These are phyloP conservation scores for Ceratitis capitata DNA, from an alignment of 1,140 invertebrate species.

Conservation along the genomic window DNA sequence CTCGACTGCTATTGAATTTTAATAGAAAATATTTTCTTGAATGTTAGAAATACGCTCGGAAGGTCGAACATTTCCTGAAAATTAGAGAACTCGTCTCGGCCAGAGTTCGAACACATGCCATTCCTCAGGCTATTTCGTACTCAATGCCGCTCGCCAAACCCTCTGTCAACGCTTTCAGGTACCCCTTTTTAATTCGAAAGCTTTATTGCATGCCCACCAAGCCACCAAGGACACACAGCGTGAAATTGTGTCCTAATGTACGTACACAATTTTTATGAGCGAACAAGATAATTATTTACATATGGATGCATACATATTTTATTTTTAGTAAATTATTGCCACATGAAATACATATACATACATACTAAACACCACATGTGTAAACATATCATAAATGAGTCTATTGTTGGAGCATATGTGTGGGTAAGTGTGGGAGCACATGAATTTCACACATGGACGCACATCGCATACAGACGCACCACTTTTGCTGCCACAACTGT, in stretches of 20 bases:
- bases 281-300: conserved; percentile 12
- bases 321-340: conserved; percentile 20
- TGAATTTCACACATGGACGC: neutral
- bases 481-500: neutral
- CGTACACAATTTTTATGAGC: conserved; percentile 13
- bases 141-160: too few relatives aligned
- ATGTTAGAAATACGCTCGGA: too few relatives aligned
- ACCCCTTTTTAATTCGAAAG: too few relatives aligned
- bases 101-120: too few relatives aligned
- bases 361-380: neutral
- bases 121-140: too few relatives aligned
- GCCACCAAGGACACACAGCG: neutral
- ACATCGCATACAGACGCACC: neutral
- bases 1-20: too few relatives aligned
- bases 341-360: neutral
- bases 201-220: neutral
- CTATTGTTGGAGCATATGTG: neutral
- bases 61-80: too few relatives aligned
- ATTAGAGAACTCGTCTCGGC: too few relatives aligned
- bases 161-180: too few relatives aligned
- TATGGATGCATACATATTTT: conserved; percentile 2
- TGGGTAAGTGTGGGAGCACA: neutral
- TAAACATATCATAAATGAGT: too few relatives aligned
- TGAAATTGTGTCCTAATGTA: neutral
- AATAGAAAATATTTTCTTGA: too few relatives aligned